These are phyloP conservation scores for Hemicentrotus pulcherrimus DNA, from an alignment of 35 echinoderm and acorn worm species.

Conservation along the genomic window DNA sequence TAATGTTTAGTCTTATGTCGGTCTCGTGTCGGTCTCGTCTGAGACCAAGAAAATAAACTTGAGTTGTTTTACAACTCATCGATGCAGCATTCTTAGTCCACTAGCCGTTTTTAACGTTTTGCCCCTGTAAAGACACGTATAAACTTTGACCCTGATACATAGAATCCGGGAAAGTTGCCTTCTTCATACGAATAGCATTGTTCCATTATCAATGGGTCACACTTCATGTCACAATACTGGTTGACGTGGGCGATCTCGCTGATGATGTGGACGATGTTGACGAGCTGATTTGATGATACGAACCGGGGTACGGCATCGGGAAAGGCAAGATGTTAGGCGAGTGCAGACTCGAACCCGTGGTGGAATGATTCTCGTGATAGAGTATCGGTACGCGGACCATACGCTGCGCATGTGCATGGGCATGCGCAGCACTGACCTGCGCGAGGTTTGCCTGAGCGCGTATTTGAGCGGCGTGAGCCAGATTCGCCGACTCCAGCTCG, in stretches of 20 bases:
- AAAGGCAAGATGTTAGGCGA: constrained; percentile 40
- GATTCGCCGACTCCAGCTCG: constrained; percentile 93
- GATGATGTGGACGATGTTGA: not conserved
- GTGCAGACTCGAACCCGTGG: constrained; percentile 25
- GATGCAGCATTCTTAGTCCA: not conserved
- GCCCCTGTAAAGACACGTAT: not conserved
- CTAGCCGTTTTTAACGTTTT: not conserved
- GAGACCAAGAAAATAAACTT: too few relatives aligned
- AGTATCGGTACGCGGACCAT: constrained; percentile 95
- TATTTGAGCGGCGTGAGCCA: constrained; percentile 82
- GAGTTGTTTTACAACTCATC: too few relatives aligned
- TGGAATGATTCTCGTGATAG: constrained; percentile 81
- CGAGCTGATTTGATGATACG: constrained; percentile 26
- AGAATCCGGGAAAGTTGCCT: not conserved
- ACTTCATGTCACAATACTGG: constrained; percentile 21
- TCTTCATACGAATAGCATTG: not conserved
- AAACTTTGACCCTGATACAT: not conserved
- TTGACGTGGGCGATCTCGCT: constrained; percentile 9
- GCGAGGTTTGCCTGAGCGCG: constrained; percentile 70
- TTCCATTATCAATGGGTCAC: not conserved
- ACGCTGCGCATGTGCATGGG: constrained; percentile 71
- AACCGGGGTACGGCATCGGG: constrained; percentile 12
- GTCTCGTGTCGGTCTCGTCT: too few relatives aligned
- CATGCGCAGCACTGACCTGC: constrained; percentile 58
- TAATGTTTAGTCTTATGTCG: too few relatives aligned